Evolutionary conservation across 2,888 invertebrate species (phyloP).

Genomic region (Drosophila diplacantha): DNA sequence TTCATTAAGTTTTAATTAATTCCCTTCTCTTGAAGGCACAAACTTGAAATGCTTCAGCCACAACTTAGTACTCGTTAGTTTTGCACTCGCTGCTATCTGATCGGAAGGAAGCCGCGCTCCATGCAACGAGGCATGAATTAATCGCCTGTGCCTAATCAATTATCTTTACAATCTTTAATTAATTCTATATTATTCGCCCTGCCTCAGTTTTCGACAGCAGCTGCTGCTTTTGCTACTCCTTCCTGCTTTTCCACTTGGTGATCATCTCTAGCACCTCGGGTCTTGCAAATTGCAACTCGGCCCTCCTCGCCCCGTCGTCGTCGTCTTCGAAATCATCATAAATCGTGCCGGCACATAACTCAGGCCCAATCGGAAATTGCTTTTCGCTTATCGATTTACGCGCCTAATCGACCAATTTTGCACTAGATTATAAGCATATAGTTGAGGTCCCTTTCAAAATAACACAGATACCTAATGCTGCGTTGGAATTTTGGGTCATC

Average conservation of each 20-base stretch:
- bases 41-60: not conserved
- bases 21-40: not conserved
- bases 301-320: constrained; percentile 16
- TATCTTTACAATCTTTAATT: constrained; percentile 78
- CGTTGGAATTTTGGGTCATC: constrained; percentile 23
- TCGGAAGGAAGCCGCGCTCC: constrained; percentile 30
- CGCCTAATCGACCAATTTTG: constrained; percentile 66
- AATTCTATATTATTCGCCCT: constrained; percentile 76
- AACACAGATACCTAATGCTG: constrained; percentile 2
- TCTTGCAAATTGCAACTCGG: constrained; percentile 58
- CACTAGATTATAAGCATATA: constrained; percentile 38
- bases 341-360: constrained; percentile 66
- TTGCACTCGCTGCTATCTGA: constrained; percentile 30
- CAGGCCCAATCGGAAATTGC: constrained; percentile 70
- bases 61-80: constrained; percentile 15
- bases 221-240: constrained; percentile 19
- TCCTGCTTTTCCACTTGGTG: constrained; percentile 30
- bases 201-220: constrained; percentile 53
- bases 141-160: constrained; percentile 78
- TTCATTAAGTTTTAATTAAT: constrained; percentile 6
- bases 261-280: constrained; percentile 42
- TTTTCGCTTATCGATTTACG: constrained; percentile 70
- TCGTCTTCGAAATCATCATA: constrained; percentile 39
- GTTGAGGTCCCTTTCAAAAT: not conserved
- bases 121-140: constrained; percentile 73